These are phyloP conservation scores for Psylliodes chrysocephalus DNA, from an alignment of 2,888 invertebrate genomes.

Conservation along the genomic window DNA sequence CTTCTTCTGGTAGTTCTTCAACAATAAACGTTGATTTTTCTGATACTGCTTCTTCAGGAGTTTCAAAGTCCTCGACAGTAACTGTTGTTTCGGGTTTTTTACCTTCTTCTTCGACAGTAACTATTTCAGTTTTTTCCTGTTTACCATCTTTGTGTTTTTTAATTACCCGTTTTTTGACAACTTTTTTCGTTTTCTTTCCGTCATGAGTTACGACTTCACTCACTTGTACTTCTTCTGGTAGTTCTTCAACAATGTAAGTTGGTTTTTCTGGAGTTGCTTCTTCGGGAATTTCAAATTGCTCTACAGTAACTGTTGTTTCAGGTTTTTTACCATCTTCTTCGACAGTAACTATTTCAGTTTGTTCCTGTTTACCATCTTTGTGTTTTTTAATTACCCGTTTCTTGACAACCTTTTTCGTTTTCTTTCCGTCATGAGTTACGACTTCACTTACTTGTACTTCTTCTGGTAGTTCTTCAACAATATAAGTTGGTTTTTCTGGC, in stretches of 20 bases:
- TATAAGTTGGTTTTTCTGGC: slow-evolving; percentile 35
- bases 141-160: slow-evolving; percentile 62
- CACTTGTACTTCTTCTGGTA: slow-evolving; percentile 58
- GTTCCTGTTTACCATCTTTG: slow-evolving; percentile 56
- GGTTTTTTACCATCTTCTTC: slow-evolving; percentile 55
- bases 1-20: slow-evolving; percentile 52
- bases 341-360: slow-evolving; percentile 54
- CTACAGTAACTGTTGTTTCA: slow-evolving; percentile 49
- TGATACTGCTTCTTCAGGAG: slow-evolving; percentile 41
- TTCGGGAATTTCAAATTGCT: slow-evolving; percentile 56
- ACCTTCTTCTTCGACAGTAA: slow-evolving; percentile 59
- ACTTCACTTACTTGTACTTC: slow-evolving; percentile 52
- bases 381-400: slow-evolving; percentile 46
- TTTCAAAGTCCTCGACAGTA: slow-evolving; percentile 53
- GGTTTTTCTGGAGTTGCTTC: slow-evolving; percentile 36
- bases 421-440: slow-evolving; percentile 58
- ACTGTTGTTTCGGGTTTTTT: slow-evolving; percentile 62
- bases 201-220: slow-evolving; percentile 59
- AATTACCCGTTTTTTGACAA: slow-evolving; percentile 61
- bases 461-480: slow-evolving; percentile 47
- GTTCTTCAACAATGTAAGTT: slow-evolving; percentile 51
- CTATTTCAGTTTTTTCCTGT: slow-evolving; percentile 56
- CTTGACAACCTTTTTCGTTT: slow-evolving; percentile 55
- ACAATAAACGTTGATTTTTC: slow-evolving; percentile 35
- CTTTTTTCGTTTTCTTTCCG: slow-evolving; percentile 60